These are phyloP conservation scores for Chymomyza caudatula DNA, from an alignment of 2,888 invertebrate genomes.

Conservation along the genomic window DNA sequence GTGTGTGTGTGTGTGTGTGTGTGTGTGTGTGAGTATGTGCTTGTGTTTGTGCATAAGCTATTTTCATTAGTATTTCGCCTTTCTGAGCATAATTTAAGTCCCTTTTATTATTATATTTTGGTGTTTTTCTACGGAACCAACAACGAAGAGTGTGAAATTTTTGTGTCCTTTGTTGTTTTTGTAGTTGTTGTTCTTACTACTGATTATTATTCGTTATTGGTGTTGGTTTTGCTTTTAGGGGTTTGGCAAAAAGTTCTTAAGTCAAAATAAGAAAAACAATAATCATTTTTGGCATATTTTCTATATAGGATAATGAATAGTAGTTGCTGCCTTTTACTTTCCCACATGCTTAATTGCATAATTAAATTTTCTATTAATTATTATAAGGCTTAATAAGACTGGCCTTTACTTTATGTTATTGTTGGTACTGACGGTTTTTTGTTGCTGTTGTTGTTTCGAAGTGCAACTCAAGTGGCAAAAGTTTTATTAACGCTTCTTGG, in stretches of 20 bases:
- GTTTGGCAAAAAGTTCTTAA: background rate
- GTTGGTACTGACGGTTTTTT: background rate
- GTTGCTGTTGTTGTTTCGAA: conserved; percentile 9
- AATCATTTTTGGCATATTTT: conserved; percentile 4
- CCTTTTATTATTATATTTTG: conserved; percentile 1
- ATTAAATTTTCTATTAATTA: conserved; percentile 50
- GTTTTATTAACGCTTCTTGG: conserved; percentile 39
- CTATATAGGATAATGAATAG: background rate
- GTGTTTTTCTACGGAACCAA: background rate
- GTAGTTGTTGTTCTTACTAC: background rate
- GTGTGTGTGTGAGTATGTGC: background rate
- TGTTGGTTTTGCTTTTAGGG: background rate
- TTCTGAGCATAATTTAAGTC: conserved; percentile 11
- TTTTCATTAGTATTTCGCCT: conserved; percentile 7
- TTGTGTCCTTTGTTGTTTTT: background rate
- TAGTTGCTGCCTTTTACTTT: conserved; percentile 4
- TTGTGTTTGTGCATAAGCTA: background rate
- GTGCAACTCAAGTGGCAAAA: conserved; percentile 34
- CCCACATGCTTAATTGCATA: conserved; percentile 28
- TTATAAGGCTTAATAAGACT: conserved; percentile 25
- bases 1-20: background rate
- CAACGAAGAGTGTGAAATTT: background rate
- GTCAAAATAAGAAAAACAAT: background rate
- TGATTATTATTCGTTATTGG: conserved; percentile 2
- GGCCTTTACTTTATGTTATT: background rate